Evolutionary conservation across 1,140 invertebrate species (phyloP).

Genomic region (Drosophila kepulauana): DNA sequence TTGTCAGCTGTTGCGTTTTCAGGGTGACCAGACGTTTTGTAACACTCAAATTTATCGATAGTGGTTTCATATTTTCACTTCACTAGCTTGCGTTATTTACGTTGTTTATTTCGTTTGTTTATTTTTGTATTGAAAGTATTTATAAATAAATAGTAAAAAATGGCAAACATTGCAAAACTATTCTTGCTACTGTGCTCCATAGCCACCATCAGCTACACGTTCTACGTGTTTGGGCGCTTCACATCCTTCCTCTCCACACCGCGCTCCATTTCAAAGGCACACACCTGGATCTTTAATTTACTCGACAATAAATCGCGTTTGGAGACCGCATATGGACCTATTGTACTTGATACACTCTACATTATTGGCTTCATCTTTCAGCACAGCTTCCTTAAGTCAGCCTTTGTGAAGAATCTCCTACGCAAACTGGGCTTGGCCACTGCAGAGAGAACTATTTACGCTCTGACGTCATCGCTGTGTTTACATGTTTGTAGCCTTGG

Average conservation of each 20-base stretch:
- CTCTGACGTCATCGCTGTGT: conserved; percentile 84
- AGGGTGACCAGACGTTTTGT: conserved; percentile 8
- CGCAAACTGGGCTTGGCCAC: conserved; percentile 82
- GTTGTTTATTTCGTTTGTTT: conserved; percentile 12
- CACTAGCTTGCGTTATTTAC: conserved; percentile 23
- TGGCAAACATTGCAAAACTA: conserved; percentile 63
- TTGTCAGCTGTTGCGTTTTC: conserved; percentile 23
- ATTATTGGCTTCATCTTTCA: conserved; percentile 86
- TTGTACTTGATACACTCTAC: conserved; percentile 85
- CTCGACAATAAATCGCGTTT: conserved; percentile 75
- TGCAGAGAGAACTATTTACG: conserved; percentile 86
- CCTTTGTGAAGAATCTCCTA: conserved; percentile 82
- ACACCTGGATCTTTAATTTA: conserved; percentile 81
- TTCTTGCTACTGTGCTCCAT: conserved; percentile 63
- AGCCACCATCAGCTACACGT: conserved; percentile 63
- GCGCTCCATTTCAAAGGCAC: conserved; percentile 54
- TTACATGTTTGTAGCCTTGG: conserved; percentile 75
- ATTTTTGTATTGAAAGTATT: neutral
- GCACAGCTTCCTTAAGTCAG: conserved; percentile 86
- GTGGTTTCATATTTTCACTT: too few relatives aligned
- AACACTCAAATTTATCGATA: too few relatives aligned
- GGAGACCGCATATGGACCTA: conserved; percentile 76
- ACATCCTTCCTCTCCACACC: conserved; percentile 77
- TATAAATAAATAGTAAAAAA: conserved; percentile 44
- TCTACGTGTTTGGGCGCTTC: conserved; percentile 75